These are phyloP conservation scores for Chaetorhynchus papuensis DNA, from an alignment of 2,113 vertebrate species.

Conservation along the genomic window DNA sequence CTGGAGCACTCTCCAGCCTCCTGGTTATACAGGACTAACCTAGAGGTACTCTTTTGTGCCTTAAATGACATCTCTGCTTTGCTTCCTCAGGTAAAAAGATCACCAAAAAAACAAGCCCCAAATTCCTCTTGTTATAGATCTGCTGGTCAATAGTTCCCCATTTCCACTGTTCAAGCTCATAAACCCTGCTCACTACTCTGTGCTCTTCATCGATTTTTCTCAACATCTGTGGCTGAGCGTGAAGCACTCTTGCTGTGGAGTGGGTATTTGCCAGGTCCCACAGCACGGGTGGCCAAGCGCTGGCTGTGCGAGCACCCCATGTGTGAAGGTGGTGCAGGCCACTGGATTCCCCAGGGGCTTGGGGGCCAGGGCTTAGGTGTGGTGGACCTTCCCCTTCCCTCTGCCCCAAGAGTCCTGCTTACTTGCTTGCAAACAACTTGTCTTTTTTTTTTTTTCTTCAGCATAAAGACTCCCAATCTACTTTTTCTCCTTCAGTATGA, in stretches of 20 bases:
- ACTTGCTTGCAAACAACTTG: neutral
- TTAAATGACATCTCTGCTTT: neutral
- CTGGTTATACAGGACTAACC: neutral
- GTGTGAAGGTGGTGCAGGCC: fast-evolving
- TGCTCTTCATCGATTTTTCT: slow-evolving; percentile 16
- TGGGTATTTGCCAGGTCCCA: neutral
- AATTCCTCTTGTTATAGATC: neutral
- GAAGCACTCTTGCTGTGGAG: neutral
- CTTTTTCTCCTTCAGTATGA: neutral
- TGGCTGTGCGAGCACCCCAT: neutral
- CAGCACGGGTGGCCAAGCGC: neutral
- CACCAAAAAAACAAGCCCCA: neutral
- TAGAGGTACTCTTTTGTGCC: neutral
- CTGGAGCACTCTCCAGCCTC: neutral
- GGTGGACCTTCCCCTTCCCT: neutral
- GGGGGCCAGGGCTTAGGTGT: neutral
- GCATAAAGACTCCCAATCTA: neutral
- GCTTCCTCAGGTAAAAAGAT: neutral
- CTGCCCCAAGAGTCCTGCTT: neutral
- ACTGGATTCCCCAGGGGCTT: neutral
- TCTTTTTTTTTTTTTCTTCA: no score
- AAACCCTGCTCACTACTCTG: neutral
- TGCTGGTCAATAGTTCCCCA: neutral
- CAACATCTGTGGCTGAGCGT: neutral
- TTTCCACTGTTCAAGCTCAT: neutral